Evolutionary conservation across 2,888 invertebrate genomes (phyloP), one percentile per base, ranked within the genome.

Genomic region (Pandemis corylana): DNA sequence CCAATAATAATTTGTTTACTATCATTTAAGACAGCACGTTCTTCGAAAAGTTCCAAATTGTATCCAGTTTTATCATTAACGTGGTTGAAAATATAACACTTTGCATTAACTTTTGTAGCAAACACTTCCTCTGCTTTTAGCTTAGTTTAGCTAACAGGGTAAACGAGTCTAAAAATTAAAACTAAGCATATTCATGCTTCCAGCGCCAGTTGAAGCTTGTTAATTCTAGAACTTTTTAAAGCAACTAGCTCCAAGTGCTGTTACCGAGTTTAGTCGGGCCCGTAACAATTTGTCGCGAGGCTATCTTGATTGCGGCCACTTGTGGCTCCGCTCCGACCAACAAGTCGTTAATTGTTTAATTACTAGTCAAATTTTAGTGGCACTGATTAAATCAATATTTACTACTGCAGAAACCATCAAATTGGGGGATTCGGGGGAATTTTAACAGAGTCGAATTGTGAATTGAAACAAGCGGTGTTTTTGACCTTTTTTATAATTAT

Each of bases 341-440:
- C 74, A 74, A 74, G 74, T 69, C 64, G 64, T 70, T 70, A 70
- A 69, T 65, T 36, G 61, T 70, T 74, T 74, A 70, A 74, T 61
- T 42, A 65, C 67, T 67, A 53, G 53, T 49, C 49, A 53, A 49
- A 65, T 49, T 65, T 46, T 49, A 65, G 46, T 46, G 49, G 42
- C 42, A 44, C 46, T 65, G 64, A 64, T 49, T 28, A 49, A 20
- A 59, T 59, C 59, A 59, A 59, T 59, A 56, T 59, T 59, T 59
- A 59, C 7, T 20, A 28, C 59, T 4, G 7, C 12, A 5, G 5
- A n/a, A 28, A 59, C 28, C 49, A 51, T 20, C 5, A 56, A 56
- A 46, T 12, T 4, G 4, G n/a, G 20, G n/a, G 46, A 46, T 20
- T 20, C 2, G 9, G 9, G 15, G 4, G 28, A 4, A 36, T 36